Conservation (phyloP, 2,797 vertebrate species). For the Cheirogaleus major region DNA sequence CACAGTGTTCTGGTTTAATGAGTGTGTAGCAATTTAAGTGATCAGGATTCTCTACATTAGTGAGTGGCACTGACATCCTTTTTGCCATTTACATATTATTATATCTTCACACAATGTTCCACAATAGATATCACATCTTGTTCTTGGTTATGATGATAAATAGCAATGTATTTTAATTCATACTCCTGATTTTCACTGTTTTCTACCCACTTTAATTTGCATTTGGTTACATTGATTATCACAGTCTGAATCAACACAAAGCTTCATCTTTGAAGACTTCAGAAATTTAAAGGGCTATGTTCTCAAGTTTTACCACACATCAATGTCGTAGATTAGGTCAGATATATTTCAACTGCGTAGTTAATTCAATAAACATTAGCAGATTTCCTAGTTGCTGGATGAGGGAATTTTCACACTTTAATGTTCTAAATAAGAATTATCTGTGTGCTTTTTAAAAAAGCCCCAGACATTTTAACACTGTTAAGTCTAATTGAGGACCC, state of each 20-base stretch:
- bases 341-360: neutral
- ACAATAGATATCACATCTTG: constrained; percentile 75
- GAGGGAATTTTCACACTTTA: neutral
- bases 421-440: neutral
- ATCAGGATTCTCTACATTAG: constrained; percentile 33
- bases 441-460: neutral
- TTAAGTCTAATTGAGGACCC: neutral
- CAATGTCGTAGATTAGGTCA: neutral
- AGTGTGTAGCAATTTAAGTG: neutral
- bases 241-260: constrained; percentile 42
- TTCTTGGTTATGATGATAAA: constrained; percentile 69
- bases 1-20: constrained; percentile 38
- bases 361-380: constrained; percentile 19
- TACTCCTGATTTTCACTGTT: constrained; percentile 63
- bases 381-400: neutral
- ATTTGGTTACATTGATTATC: constrained; percentile 64
- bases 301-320: neutral
- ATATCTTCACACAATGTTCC: constrained; percentile 68
- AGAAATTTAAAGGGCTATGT: constrained; percentile 27
- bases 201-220: constrained; percentile 68
- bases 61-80: constrained; percentile 4
- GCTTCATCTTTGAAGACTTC: constrained; percentile 1
- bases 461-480: neutral
- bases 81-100: constrained; percentile 57
- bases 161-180: constrained; percentile 71